Evolutionary conservation across 2,888 invertebrate species (phyloP).

Genomic region (Carpatolechia fugitivella): DNA sequence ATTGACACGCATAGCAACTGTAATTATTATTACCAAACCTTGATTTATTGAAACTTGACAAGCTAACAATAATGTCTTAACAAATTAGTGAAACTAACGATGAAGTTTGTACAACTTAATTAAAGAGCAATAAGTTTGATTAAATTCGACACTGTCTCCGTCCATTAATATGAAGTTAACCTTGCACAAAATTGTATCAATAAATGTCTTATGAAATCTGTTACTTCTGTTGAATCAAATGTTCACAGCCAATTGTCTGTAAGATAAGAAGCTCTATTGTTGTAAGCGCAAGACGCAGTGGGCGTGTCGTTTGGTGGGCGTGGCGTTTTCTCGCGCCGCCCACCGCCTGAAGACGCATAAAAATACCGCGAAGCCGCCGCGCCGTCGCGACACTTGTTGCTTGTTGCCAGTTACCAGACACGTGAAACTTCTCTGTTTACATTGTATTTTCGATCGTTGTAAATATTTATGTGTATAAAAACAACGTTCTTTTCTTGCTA

Average conservation of each 20-base stretch:
- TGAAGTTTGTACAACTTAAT: slow-evolving; percentile 32
- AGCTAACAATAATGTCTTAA: slow-evolving; percentile 30
- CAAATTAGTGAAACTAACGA: slow-evolving; percentile 44
- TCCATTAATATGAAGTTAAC: neutral
- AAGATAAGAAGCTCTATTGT: neutral
- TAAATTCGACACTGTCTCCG: slow-evolving; percentile 28
- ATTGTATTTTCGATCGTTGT: neutral
- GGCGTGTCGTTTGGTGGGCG: slow-evolving; percentile 65
- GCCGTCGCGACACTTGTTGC: slow-evolving; percentile 55
- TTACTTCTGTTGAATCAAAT: too few relatives aligned
- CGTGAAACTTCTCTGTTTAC: neutral
- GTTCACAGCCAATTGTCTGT: neutral
- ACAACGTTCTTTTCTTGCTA: too few relatives aligned
- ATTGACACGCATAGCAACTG: neutral
- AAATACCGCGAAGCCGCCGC: slow-evolving; percentile 36
- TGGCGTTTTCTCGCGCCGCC: slow-evolving; percentile 51
- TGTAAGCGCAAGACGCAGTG: slow-evolving; percentile 36
- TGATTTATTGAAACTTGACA: neutral
- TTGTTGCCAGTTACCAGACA: neutral
- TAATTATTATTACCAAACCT: neutral
- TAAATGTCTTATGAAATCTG: too few relatives aligned
- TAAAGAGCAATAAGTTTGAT: slow-evolving; percentile 23
- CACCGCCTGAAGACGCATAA: slow-evolving; percentile 60
- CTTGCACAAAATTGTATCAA: neutral
- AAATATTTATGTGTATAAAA: too few relatives aligned